Evolutionary conservation across 2,888 invertebrate species (phyloP).

Genomic region (Belgica antarctica): DNA sequence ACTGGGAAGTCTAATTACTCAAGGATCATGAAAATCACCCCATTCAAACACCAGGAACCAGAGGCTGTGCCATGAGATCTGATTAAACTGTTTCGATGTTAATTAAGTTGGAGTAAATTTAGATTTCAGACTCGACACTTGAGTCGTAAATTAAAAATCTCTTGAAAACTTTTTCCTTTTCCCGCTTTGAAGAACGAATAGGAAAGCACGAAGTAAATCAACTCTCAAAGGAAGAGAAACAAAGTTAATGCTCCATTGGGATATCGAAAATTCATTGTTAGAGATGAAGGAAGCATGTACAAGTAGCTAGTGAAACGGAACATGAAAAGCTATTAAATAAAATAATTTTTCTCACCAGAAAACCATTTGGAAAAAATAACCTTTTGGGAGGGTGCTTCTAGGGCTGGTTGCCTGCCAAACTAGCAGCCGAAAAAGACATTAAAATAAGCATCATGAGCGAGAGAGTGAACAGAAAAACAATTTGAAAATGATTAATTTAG

Average conservation of each 20-base stretch:
- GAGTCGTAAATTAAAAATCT: not conserved
- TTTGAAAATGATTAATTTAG: conserved; percentile 43
- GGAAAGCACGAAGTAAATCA: not conserved
- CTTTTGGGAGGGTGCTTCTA: not conserved
- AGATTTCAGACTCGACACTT: too few relatives aligned
- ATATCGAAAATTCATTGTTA: not conserved
- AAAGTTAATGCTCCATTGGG: not conserved
- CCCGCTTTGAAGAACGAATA: not conserved
- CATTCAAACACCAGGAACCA: too few relatives aligned
- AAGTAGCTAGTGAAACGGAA: not conserved
- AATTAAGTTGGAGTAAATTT: not conserved
- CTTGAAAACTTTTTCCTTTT: not conserved
- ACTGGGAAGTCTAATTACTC: not conserved
- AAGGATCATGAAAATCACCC: too few relatives aligned
- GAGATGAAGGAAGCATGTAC: not conserved
- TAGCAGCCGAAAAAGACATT: not conserved
- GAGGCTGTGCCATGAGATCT: not conserved
- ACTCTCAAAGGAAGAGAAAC: not conserved
- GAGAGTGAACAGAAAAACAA: conserved; percentile 36
- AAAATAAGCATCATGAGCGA: not conserved
- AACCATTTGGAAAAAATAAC: conserved; percentile 15
- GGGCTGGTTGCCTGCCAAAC: too few relatives aligned
- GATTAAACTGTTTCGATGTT: not conserved
- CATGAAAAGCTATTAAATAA: conserved; percentile 21
- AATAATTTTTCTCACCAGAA: conserved; percentile 22